These are phyloP conservation scores for Ophiothrix spiculata DNA, from an alignment of 35 echinoderm and acorn worm species.

Conservation along the genomic window DNA sequence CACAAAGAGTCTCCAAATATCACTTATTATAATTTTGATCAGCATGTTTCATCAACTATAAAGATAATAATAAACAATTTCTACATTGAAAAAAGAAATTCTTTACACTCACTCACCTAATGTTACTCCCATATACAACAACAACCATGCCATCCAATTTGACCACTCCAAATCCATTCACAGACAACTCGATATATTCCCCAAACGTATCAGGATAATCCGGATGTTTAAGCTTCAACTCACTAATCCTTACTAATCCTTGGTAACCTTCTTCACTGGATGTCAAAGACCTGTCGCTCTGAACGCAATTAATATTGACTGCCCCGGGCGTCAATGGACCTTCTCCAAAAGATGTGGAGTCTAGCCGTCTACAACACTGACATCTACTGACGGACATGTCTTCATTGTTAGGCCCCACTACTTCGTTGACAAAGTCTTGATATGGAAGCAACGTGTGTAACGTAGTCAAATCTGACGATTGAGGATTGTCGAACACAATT, in stretches of 20 bases:
- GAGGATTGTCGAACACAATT: constrained; percentile 20
- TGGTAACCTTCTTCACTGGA: constrained; percentile 48
- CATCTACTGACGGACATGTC: constrained; percentile 67
- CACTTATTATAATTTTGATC: too few species aligned
- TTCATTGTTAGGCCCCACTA: neutral
- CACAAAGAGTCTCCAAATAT: too few species aligned
- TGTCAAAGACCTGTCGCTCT: constrained; percentile 41
- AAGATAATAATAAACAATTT: too few species aligned
- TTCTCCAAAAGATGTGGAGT: constrained; percentile 44
- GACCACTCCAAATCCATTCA: neutral
- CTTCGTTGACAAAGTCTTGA: constrained; percentile 36
- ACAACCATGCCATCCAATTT: constrained; percentile 55
- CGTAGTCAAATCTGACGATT: neutral
- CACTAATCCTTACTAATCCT: constrained; percentile 57
- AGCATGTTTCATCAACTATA: too few species aligned
- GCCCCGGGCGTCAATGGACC: constrained; percentile 44
- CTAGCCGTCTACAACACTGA: constrained; percentile 33
- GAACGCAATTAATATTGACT: constrained; percentile 47
- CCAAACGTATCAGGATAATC: constrained; percentile 36
- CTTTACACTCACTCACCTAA: too few species aligned
- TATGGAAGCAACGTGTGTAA: constrained; percentile 30
- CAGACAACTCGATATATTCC: constrained; percentile 67
- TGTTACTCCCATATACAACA: constrained; percentile 39
- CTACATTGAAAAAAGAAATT: too few species aligned
- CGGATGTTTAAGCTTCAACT: constrained; percentile 37